Percentiles rank a stretch among this genome's conserved stretches.
These are phyloP conservation scores for Semibalanus balanoides DNA, from an alignment of 1,140 invertebrate species.

Conservation along the genomic window DNA sequence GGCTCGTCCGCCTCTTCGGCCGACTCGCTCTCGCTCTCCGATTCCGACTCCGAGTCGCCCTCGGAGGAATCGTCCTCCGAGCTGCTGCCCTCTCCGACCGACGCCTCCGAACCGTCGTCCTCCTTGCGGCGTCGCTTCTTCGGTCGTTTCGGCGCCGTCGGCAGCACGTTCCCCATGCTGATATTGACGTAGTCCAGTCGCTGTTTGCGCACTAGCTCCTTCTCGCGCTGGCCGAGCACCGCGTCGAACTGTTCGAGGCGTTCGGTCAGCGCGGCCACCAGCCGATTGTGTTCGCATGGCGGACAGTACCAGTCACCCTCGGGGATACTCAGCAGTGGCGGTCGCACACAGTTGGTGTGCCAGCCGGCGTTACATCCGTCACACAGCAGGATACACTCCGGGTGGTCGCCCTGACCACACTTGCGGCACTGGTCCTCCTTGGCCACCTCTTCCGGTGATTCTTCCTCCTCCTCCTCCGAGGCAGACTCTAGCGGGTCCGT, in stretches of 20 bases:
- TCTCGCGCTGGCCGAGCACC: conserved; percentile 37
- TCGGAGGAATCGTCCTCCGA: conserved; percentile 29
- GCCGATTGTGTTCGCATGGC: conserved; percentile 68
- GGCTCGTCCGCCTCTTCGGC: conserved; percentile 43
- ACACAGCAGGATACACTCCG: conserved; percentile 89
- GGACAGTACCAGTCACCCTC: conserved; percentile 96
- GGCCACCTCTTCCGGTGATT: conserved; percentile 16
- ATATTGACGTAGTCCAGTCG: conserved; percentile 58
- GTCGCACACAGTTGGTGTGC: conserved; percentile 83
- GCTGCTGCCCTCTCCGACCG: conserved; percentile 7
- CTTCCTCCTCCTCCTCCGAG: conserved; percentile 15
- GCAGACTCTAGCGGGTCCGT: neutral
- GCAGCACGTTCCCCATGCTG: conserved; percentile 56
- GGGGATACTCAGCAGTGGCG: conserved; percentile 78
- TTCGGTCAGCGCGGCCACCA: conserved; percentile 54
- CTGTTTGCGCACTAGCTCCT: conserved; percentile 52
- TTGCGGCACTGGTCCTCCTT: conserved; percentile 20
- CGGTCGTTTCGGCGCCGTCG: conserved; percentile 19
- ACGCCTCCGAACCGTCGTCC: conserved; percentile 34
- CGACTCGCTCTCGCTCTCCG: conserved; percentile 23
- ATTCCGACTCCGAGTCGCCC: conserved; percentile 41
- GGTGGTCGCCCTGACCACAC: conserved; percentile 52
- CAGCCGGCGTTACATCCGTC: conserved; percentile 87
- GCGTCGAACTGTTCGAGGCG: conserved; percentile 35
- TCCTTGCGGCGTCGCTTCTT: conserved; percentile 27